Base-by-base conservation (phyloP, 2,888 invertebrate genomes). In the Leptinotarsa juncta region DNA sequence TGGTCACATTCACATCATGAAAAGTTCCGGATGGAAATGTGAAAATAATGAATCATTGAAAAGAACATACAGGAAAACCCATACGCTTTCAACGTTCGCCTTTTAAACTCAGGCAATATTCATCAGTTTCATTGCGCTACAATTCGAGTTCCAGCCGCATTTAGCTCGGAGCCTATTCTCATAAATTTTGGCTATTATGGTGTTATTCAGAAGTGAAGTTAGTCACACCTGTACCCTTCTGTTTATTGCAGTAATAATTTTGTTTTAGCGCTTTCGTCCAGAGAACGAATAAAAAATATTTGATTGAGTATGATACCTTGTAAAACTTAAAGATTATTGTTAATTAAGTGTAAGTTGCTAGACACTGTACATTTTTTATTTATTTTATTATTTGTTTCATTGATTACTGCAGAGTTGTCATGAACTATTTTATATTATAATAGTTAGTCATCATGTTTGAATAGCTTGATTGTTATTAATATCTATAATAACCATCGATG, bases 51-150 rank as follows among this genome's bases (percentile, higher is more conserved):
- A 10, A 32, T 32, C 7, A 32, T 32, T 32, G 2, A 32, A 32
- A 32, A 32, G 32, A 32, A 32, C 10, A 32, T 10, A 10, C 32
- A 2, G 32, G 32, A 32, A 32, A 10, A 32, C 32, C 32, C 32
- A 32, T 3, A 32, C 32, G 10, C 32, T 10, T 32, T 32, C 32
- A 32, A 32, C 32, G 10, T 5, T 23, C 50, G 26, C 67, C 23
- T 67, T 67, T 26, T 26, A 26, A 70, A 70, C 50, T 70, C 23
- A 50, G 4, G 26, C 50, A 15, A 26, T 65, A 50, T 70, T 51
- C 96, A 96, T 69, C 69, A 69, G 48, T 57, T 69, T 69, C 20
- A 69, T 69, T 57, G 48, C 48, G 57, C 57, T 53, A 68, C 42
- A 69, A 69, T 69, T 69, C 18, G 48, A 69, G 42, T 69, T 42